These are phyloP conservation scores for Nyctibius grandis DNA, from an alignment of 2,797 vertebrate species.

Conservation along the genomic window DNA sequence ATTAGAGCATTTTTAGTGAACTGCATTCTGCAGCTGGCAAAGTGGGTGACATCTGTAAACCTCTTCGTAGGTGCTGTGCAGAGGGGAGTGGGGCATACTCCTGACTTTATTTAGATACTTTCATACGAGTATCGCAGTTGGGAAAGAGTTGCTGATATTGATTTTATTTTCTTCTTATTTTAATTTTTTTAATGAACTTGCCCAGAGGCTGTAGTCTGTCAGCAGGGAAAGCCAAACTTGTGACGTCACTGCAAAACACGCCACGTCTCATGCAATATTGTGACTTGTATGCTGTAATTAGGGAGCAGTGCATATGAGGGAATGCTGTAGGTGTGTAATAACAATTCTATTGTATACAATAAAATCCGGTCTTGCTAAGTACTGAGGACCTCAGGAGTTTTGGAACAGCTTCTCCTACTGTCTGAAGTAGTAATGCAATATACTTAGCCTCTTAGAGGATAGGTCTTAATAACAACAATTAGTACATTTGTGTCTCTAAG, in stretches of 20 bases:
- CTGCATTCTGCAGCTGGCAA: background rate
- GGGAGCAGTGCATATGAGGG: background rate
- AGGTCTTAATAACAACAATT: background rate
- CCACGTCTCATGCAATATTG: background rate
- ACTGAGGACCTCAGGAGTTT: background rate
- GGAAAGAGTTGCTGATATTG: background rate
- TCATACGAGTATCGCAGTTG: background rate
- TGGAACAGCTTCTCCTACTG: background rate
- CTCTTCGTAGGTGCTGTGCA: background rate
- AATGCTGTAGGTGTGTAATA: background rate
- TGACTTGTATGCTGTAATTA: background rate
- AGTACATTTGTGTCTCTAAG: background rate
- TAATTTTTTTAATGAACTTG: background rate
- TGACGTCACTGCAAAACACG: fast-evolving
- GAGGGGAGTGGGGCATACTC: background rate
- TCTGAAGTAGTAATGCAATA: background rate
- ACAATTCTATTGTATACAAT: background rate
- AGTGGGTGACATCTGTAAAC: background rate
- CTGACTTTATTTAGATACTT: background rate
- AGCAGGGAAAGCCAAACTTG: background rate
- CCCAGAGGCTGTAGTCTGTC: background rate
- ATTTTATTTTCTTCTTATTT: background rate
- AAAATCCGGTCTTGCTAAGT: background rate
- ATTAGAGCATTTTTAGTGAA: background rate
- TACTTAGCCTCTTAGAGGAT: background rate